Evolutionary conservation across 2,113 vertebrate genomes (phyloP).

Genomic region (Holacanthus passer): DNA sequence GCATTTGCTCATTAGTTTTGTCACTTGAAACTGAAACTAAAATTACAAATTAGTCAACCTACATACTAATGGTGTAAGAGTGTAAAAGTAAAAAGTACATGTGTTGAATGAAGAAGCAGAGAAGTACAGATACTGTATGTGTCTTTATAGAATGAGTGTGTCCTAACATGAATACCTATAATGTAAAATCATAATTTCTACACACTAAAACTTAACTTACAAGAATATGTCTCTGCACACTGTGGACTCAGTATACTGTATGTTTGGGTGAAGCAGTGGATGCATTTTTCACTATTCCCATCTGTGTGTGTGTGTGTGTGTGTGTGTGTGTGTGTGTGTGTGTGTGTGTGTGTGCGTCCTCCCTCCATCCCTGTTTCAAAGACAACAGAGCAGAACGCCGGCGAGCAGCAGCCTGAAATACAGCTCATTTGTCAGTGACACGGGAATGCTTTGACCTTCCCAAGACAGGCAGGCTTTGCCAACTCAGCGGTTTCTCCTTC

Average conservation of each 20-base stretch:
- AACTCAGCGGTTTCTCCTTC: slow-evolving; percentile 71
- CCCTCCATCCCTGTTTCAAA: slow-evolving; percentile 38
- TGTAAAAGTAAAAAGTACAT: too few relatives aligned
- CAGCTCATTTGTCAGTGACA: slow-evolving; percentile 74
- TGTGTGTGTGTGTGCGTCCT: slow-evolving; percentile 16
- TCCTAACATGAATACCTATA: too few relatives aligned
- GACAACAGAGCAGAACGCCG: slow-evolving; percentile 68
- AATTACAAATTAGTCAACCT: too few relatives aligned
- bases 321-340: slow-evolving; percentile 9
- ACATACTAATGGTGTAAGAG: too few relatives aligned
- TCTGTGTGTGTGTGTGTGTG: slow-evolving; percentile 12
- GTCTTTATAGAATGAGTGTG: too few relatives aligned
- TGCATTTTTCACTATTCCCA: background rate
- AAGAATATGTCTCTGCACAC: background rate
- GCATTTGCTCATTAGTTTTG: background rate
- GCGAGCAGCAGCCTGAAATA: slow-evolving; percentile 55
- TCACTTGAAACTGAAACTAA: background rate
- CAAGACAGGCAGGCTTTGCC: slow-evolving; percentile 60
- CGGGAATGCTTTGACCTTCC: slow-evolving; percentile 71
- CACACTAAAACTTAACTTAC: background rate
- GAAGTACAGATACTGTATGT: too few relatives aligned
- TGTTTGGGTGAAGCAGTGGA: background rate
- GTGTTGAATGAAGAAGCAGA: too few relatives aligned
- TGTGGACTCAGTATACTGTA: background rate
- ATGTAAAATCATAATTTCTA: too few relatives aligned